Evolutionary conservation across 2,888 invertebrate species (phyloP).

Genomic region (Dryocosmus kuriphilus): DNA sequence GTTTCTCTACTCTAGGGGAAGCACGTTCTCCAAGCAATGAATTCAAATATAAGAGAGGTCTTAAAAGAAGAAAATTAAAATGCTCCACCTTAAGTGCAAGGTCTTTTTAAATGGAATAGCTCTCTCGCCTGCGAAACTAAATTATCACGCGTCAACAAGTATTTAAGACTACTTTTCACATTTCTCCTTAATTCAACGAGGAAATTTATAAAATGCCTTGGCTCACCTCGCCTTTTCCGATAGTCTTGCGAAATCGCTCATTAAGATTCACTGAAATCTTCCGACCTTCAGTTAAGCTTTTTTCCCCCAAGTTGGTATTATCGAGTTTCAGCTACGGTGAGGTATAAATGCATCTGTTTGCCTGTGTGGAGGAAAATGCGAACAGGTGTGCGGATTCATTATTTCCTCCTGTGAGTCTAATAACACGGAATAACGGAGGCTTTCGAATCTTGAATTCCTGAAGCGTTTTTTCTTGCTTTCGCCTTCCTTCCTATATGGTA

Average conservation of each 20-base stretch:
- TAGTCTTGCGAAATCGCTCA: conserved; percentile 45
- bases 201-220: conserved; percentile 21
- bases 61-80: conserved; percentile 2
- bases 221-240: conserved; percentile 7
- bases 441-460: conserved; percentile 26
- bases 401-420: conserved; percentile 1
- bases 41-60: conserved; percentile 28
- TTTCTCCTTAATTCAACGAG: conserved; percentile 8
- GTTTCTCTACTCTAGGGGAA: background rate
- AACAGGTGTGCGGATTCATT: conserved; percentile 20
- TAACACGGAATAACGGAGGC: conserved; percentile 25
- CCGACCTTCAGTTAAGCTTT: conserved; percentile 34
- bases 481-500: conserved; percentile 17
- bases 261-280: conserved; percentile 40
- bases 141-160: conserved; percentile 29
- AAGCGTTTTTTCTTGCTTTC: background rate
- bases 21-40: conserved; percentile 34
- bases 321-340: background rate
- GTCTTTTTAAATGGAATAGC: conserved; percentile 22
- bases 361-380: conserved; percentile 8
- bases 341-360: conserved; percentile 15
- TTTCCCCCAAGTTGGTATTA: conserved; percentile 27
- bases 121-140: background rate
- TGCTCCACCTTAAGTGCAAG: background rate
- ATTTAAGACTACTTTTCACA: conserved; percentile 24